Percentiles rank a stretch among this genome's conserved stretches.
Evolutionary conservation across 2,113 vertebrate species (phyloP).

Genomic region (Perognathus longimembris): DNA sequence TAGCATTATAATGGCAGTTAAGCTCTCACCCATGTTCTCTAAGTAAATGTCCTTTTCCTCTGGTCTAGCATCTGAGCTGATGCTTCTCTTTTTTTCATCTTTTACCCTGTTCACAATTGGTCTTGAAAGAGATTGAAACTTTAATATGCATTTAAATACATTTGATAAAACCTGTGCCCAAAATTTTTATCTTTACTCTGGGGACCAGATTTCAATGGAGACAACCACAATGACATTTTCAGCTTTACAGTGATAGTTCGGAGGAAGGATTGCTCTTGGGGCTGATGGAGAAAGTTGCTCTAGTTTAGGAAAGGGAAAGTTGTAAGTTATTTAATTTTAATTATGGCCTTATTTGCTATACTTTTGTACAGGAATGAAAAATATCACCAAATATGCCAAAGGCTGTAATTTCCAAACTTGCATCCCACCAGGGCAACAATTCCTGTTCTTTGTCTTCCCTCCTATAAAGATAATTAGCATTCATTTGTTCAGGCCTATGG

Average conservation of each 20-base stretch:
- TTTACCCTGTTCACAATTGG: neutral
- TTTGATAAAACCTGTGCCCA: slow-evolving; percentile 27
- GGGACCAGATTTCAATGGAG: neutral
- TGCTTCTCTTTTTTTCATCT: neutral
- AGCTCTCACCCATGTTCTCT: neutral
- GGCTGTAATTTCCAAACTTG: slow-evolving; percentile 17
- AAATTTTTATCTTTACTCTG: slow-evolving; percentile 19
- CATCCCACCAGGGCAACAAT: neutral
- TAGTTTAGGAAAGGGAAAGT: slow-evolving; percentile 8
- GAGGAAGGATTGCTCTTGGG: neutral
- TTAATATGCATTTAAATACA: slow-evolving; percentile 4
- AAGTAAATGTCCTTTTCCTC: neutral
- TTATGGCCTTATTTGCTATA: neutral
- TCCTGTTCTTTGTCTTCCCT: neutral
- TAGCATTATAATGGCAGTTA: neutral
- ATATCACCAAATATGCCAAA: neutral
- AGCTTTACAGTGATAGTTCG: slow-evolving; percentile 2
- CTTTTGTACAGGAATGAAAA: slow-evolving; percentile 1
- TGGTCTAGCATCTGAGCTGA: neutral
- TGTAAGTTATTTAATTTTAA: neutral
- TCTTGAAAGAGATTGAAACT: slow-evolving; percentile 34
- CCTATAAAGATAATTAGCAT: neutral
- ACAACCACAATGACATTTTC: neutral
- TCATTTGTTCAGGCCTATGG: neutral
- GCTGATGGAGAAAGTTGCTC: neutral